Conservation (phyloP, 2,888 invertebrate genomes). For the Plebejus melissa region DNA sequence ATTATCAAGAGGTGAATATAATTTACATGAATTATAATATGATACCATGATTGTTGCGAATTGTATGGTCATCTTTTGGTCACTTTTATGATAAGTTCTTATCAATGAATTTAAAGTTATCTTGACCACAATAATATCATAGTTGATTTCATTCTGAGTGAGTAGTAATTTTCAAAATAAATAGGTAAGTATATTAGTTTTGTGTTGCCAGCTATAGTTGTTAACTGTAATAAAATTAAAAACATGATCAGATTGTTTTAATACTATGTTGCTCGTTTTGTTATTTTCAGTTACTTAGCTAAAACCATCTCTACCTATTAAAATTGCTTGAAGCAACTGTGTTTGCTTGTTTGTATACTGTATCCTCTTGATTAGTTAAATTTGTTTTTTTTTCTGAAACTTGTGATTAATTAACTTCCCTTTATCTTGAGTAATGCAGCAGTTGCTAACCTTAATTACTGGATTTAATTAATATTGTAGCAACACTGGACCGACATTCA, state of each 20-base stretch:
- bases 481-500: neutral
- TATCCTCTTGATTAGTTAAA: neutral
- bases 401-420: neutral
- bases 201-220: constrained; percentile 20
- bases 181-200: neutral
- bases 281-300: constrained; percentile 9
- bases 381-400: neutral
- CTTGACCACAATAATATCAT: neutral
- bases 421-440: neutral
- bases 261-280: constrained; percentile 25
- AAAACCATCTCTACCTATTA: neutral
- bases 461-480: neutral
- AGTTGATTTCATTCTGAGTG: neutral
- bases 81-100: neutral
- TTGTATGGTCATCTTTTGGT: neutral
- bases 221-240: constrained; percentile 9
- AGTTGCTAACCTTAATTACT: neutral
- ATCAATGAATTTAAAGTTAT: neutral
- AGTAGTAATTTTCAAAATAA: constrained; percentile 1
- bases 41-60: neutral
- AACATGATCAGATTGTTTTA: constrained; percentile 15
- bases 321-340: neutral
- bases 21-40: neutral
- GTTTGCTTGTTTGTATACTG: neutral
- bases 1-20: neutral